Percentiles rank a stretch among this genome's conserved stretches.
Evolutionary conservation across 2,888 invertebrate species (phyloP).

Genomic region (Pyrrhia umbra): DNA sequence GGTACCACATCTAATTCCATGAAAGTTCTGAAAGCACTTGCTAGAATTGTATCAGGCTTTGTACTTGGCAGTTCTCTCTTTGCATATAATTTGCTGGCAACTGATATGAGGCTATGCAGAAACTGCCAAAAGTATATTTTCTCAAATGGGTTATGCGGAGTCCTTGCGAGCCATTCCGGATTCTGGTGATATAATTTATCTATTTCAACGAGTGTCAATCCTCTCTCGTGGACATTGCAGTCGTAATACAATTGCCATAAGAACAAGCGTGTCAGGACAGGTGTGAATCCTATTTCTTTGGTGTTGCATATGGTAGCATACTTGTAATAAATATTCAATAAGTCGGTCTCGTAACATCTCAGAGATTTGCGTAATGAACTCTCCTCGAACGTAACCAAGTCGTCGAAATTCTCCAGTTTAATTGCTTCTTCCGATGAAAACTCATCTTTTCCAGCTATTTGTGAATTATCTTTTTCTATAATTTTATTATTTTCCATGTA

Average conservation of each 20-base stretch:
- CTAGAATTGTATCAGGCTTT: slow-evolving; percentile 85
- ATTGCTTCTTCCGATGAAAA: slow-evolving; percentile 22
- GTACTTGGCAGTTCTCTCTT: slow-evolving; percentile 74
- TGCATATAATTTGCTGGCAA: slow-evolving; percentile 86
- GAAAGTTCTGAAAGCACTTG: slow-evolving; percentile 88
- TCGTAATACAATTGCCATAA: slow-evolving; percentile 91
- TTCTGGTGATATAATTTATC: slow-evolving; percentile 87
- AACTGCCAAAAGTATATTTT: slow-evolving; percentile 92
- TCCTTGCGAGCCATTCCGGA: slow-evolving; percentile 82
- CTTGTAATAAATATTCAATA: slow-evolving; percentile 87
- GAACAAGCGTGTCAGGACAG: slow-evolving; percentile 87
- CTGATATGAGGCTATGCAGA: slow-evolving; percentile 88
- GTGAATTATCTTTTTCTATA: slow-evolving; percentile 46
- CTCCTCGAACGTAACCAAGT: slow-evolving; percentile 82
- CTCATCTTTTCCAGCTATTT: slow-evolving; percentile 51
- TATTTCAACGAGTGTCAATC: slow-evolving; percentile 86
- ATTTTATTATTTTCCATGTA: slow-evolving; percentile 76
- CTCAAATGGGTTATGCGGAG: slow-evolving; percentile 90
- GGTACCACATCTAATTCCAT: slow-evolving; percentile 87
- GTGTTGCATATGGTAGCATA: slow-evolving; percentile 87
- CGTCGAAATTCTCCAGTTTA: slow-evolving; percentile 60
- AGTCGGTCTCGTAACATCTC: slow-evolving; percentile 82
- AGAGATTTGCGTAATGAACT: slow-evolving; percentile 83
- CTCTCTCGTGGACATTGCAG: slow-evolving; percentile 86
- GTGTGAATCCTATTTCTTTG: slow-evolving; percentile 77